Percentiles rank a stretch among this genome's conserved stretches.
Evolutionary conservation across 1,140 invertebrate species (phyloP).

Genomic region (Plectrocnemia conspersa): DNA sequence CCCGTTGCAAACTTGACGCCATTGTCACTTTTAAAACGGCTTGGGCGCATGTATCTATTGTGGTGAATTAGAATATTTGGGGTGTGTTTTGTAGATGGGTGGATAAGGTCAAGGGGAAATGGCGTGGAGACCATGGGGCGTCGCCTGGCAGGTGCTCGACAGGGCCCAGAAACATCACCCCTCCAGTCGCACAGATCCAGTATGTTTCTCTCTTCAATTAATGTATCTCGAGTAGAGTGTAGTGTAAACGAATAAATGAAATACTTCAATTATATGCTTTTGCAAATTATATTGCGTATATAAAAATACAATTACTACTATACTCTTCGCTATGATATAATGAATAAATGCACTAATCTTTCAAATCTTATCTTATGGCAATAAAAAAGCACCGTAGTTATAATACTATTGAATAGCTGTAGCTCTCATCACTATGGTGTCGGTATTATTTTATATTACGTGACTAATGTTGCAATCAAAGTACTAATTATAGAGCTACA

Average conservation of each 20-base stretch:
- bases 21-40: conserved; percentile 8
- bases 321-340: too few relatives aligned
- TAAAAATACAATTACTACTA: too few relatives aligned
- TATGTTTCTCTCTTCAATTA: conserved; percentile 51
- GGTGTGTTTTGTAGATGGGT: conserved; percentile 46
- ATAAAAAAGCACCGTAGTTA: too few relatives aligned
- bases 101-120: conserved; percentile 51
- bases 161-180: conserved; percentile 71
- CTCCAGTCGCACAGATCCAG: conserved; percentile 73
- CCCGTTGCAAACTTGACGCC: not conserved
- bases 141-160: conserved; percentile 56
- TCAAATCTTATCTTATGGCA: too few relatives aligned
- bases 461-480: too few relatives aligned
- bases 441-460: too few relatives aligned
- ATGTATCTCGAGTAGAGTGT: not conserved
- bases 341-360: too few relatives aligned
- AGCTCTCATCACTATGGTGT: too few relatives aligned
- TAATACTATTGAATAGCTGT: too few relatives aligned
- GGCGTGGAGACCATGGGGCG: conserved; percentile 57
- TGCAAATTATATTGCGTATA: too few relatives aligned
- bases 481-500: too few relatives aligned
- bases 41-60: conserved; percentile 18
- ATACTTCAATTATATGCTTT: too few relatives aligned
- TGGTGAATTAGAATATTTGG: conserved; percentile 28
- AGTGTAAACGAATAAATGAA: not conserved